Evolutionary conservation across 2,888 invertebrate species (phyloP), one percentile per base, ranked within the genome.

Genomic region (Tortrix viridana): DNA sequence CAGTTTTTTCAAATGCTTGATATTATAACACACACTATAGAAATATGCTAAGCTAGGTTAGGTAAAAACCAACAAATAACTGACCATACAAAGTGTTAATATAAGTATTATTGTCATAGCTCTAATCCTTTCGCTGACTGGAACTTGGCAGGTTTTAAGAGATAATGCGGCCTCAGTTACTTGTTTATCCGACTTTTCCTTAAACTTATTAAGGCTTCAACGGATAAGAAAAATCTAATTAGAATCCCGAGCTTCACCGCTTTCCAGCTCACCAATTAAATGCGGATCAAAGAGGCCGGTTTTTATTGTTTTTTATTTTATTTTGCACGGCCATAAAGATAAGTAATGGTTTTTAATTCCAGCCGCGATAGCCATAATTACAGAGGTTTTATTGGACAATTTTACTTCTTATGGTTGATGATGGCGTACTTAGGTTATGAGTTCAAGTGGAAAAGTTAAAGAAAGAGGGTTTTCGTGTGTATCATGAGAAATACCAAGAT

Each of bases 221-320:
- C 49, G 41, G 41, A 38, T 49, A 50, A 57, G 52, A 57, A 52
- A 52, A 47, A 63, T 63, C 46, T 53, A 63, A 57, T 63, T 57
- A 53, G 59, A 55, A 44, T 43, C 48, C 46, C 18, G 46, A 41
- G 46, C 46, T 32, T 46, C 56, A n/a, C 46, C 44, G 44, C 61
- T 59, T 49, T 59, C 56, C 65, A 48, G 55, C 56, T 62, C 59
- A 47, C 56, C 67, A 67, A 67, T 67, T 65, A 67, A 67, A 65
- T 16, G 44, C 43, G 53, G 62, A 65, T 67, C 65, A 67, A 61
- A 67, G 60, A 55, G 57, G 63, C 22, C 54, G 44, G 49, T 62
- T 61, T 52, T n/a, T n/a, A n/a, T n/a, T 32, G 50, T 55, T 65
- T 60, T 61, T 60, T 52, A 47, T 50, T 63, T 60, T 56, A 52